A percentile compares a stretch with the other conserved stretches of the same genome.
These are phyloP conservation scores for Trachymyrmex cornetzi DNA, from an alignment of 1,140 invertebrate genomes.

Conservation along the genomic window DNA sequence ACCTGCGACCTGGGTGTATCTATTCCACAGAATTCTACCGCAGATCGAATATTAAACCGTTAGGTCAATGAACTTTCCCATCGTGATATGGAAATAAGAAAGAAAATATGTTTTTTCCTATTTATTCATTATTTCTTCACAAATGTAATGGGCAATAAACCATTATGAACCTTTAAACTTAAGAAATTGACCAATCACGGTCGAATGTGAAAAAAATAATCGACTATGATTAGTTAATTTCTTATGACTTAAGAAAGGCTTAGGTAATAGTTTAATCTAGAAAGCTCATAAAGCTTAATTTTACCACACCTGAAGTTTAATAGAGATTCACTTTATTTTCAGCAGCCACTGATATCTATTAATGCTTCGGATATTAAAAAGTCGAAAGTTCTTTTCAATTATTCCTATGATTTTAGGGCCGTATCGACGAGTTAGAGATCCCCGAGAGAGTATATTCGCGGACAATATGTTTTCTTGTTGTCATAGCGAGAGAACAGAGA, in stretches of 20 bases:
- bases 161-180: no score
- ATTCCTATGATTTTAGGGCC: not conserved
- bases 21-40: constrained; percentile 5
- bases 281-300: not conserved
- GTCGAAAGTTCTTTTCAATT: not conserved
- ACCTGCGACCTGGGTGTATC: constrained; percentile 38
- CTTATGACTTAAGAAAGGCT: no score
- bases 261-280: no score
- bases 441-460: constrained; percentile 79
- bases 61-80: not conserved
- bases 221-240: no score
- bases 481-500: constrained; percentile 77
- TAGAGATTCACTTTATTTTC: not conserved
- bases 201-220: no score
- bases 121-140: constrained; percentile 2
- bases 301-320: not conserved
- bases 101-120: not conserved
- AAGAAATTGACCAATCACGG: no score
- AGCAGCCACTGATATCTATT: not conserved
- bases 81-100: not conserved
- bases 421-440: constrained; percentile 5
- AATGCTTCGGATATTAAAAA: not conserved
- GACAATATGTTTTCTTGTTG: constrained; percentile 86
- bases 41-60: constrained; percentile 9
- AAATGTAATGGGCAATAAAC: not conserved